Evolutionary conservation across 2,113 vertebrate species (phyloP).

Genomic region (Pogona vitticeps): DNA sequence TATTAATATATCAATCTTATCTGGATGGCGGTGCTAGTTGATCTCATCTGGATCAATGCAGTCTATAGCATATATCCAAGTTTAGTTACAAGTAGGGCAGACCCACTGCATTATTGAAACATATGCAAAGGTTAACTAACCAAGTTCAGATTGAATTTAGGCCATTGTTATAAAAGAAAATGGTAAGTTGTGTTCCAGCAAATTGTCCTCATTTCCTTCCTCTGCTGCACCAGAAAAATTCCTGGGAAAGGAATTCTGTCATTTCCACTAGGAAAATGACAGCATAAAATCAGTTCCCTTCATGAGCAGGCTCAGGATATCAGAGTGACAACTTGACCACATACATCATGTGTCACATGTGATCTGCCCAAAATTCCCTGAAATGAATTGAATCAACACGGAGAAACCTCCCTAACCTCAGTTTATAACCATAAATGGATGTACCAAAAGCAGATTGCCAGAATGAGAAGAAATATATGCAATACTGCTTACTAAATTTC

Average conservation of each 20-base stretch:
- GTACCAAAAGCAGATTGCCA: slow-evolving; percentile 3
- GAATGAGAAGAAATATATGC: background rate
- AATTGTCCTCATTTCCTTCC: slow-evolving; percentile 73
- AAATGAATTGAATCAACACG: slow-evolving; percentile 65
- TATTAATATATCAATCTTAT: background rate
- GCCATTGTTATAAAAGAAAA: slow-evolving; percentile 24
- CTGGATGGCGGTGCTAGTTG: background rate
- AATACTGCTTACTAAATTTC: background rate
- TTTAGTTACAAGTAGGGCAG: too few species aligned
- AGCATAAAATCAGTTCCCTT: slow-evolving; percentile 71
- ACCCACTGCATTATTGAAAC: background rate
- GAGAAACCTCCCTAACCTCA: slow-evolving; percentile 42
- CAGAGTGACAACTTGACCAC: slow-evolving; percentile 51
- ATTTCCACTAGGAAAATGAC: slow-evolving; percentile 77
- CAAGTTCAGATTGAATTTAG: background rate
- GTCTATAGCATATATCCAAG: too few species aligned
- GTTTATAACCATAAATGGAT: slow-evolving; percentile 56
- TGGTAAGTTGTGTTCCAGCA: slow-evolving; percentile 54
- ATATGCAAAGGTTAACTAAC: background rate
- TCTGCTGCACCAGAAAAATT: slow-evolving; percentile 41
- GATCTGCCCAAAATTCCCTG: slow-evolving; percentile 33
- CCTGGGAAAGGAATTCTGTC: slow-evolving; percentile 65
- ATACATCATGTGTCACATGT: slow-evolving; percentile 38
- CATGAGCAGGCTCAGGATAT: slow-evolving; percentile 60
- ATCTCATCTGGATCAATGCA: too few species aligned